Evolutionary conservation across 2,888 invertebrate genomes (phyloP), one percentile per base, ranked within the genome.

Genomic region (Harpagoxenus sublaevis): DNA sequence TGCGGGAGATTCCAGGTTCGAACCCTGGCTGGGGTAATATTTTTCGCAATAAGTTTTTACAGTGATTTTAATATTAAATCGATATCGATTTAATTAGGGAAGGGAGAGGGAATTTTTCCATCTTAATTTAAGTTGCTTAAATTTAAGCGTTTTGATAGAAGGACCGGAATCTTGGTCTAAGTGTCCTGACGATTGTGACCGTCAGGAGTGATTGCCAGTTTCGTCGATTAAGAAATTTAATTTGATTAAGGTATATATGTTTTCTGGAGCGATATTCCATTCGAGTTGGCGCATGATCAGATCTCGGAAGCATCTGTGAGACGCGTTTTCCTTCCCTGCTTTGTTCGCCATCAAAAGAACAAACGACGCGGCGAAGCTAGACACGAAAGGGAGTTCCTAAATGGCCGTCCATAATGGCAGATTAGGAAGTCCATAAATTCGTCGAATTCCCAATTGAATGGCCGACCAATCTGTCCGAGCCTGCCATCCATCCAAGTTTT

Each of bases 401-500:
- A 65, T 53, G 78, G 68, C 42, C 55, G 63, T 55, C 51, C 65
- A 84, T 84, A 87, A 84, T 77, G 71, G 74, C 71, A 79, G 78
- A 88, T 87, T 87, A 82, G 68, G 84, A 87, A 87, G 86, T 87
- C 88, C 86, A 86, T 88, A 84, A 88, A 88, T 89, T 89, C 84
- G 84, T 87, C 87, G 88, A 85, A 89, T 85, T 88, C 87, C 68
- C 87, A 74, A 87, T 88, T 84, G 83, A 86, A 88, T 86, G 84
- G 74, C 63, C 81, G 81, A 81, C 82, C 88, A 88, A 89, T 89
- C 88, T 86, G 86, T 88, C 89, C 83, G 82, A 84, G 71, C 79
- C 75, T 66, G 68, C 75, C 55, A 68, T 75, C 82, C 83, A 62
- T 66, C 53, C 57, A 68, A 84, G 83, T 87, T 87, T 87, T 87